Base-by-base conservation (phyloP, 2,113 vertebrate species). In the Sardina pilchardus region DNA sequence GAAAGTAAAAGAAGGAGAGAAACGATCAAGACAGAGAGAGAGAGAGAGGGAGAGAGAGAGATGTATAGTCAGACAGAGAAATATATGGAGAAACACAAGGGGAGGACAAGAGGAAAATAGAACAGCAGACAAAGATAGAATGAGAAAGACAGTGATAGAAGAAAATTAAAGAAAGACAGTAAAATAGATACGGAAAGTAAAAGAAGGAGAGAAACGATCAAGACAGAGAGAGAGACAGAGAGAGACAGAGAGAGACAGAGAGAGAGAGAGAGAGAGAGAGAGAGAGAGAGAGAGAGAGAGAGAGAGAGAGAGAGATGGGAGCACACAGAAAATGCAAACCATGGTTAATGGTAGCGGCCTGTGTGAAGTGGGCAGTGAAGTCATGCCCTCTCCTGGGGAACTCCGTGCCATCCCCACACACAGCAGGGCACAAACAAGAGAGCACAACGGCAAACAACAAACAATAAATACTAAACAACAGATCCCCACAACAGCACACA, bases 251-350 rank as follows among this genome's bases (percentile, higher is more conserved):
- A 26, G 21, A 81, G 24, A 45, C 43, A 82, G 39, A 36, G 42
- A 24, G 21, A 42, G n/a, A 59, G 48, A 21, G 34, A 83, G 34
- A 48, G 17, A 8, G 19, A 53, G 9, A 85, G 5, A 56, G 0
- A 8, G 19, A 44, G 80, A 84, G 86, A 75, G 56, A 87, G 43
- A 10, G 84, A 83, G 85, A 53, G 86, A 24, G 87, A 0, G n/a
- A n/a, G n/a, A n/a, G n/a, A n/a, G n/a, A n/a, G n/a, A n/a, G n/a
- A n/a, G n/a, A 3, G 42, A 85, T 30, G 50, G 50, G 14, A 53
- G 50, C 50, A 53, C 48, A 53, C 48, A 17, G 48, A 53, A 14
- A 53, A 53, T 53, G 48, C 48, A 17, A 53, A 53, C 48, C 48
- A 53, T 47, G 14, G 17, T 53, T 53, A 12, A 7, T 47, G 45